Evolutionary conservation across 30 jellyfish, hydroid and myxozoan species (phyloP).

Genomic region (Hydractinia symbiolongicarpus): DNA sequence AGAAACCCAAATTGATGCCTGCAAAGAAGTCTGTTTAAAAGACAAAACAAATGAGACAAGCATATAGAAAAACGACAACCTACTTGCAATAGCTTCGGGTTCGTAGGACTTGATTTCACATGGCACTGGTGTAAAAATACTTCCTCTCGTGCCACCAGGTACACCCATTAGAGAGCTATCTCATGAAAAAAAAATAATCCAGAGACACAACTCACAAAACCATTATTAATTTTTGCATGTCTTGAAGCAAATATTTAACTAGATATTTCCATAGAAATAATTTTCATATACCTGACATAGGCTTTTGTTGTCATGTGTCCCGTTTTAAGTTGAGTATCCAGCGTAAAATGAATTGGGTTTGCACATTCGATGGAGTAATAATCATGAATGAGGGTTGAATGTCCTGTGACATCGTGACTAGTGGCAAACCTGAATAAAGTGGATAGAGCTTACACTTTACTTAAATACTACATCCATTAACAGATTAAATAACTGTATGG

Average conservation of each 20-base stretch:
- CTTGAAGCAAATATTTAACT: no score
- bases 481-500: no score
- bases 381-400: slow-evolving; percentile 80
- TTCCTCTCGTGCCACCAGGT: slow-evolving; percentile 97
- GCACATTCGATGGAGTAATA: slow-evolving; percentile 69
- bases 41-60: not conserved
- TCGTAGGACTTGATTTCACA: slow-evolving; percentile 62
- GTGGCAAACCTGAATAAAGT: slow-evolving; percentile 82
- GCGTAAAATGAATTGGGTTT: slow-evolving; percentile 82
- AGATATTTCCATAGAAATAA: not conserved
- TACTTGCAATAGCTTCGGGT: slow-evolving; percentile 94
- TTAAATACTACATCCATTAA: no score
- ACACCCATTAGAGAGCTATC: slow-evolving; percentile 96
- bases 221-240: not conserved
- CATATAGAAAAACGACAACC: not conserved
- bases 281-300: slow-evolving; percentile 48
- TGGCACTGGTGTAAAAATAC: slow-evolving; percentile 82
- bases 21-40: not conserved
- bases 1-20: not conserved
- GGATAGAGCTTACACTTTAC: no score
- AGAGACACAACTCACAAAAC: not conserved
- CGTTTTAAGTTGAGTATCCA: slow-evolving; percentile 72
- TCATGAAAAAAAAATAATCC: not conserved
- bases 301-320: slow-evolving; percentile 81
- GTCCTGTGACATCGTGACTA: slow-evolving; percentile 88